Evolutionary conservation across 2,113 vertebrate genomes (phyloP), one percentile per base, ranked within the genome.

Genomic region (Meleagris gallopavo): DNA sequence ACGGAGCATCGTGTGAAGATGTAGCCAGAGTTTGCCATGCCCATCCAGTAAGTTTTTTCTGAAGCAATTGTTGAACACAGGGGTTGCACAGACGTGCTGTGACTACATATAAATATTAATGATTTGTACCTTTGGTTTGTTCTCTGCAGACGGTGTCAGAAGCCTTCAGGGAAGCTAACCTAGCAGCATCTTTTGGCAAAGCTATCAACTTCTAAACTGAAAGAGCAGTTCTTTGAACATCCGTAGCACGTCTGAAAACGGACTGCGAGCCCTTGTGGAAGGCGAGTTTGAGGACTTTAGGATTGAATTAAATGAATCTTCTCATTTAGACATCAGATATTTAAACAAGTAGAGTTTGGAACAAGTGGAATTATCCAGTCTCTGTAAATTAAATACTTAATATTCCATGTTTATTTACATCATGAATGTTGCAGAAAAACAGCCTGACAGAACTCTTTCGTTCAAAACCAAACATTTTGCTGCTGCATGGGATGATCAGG

Each of bases 141-240:
- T 93, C 58, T 71, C 95, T 95, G 20, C 98, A 99, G 99, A 99
- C 99, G 4, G 99, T 99, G 95, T 99, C 99, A 25, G 99, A 99
- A 98, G 99, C 99, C 92, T 99, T 99, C 98, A 98, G 99, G 97
- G 99, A 99, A 99, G 99, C 99, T 76, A 99, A 99, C 95, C 94
- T 99, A 70, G 99, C 99, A 55, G 99, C 99, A 22, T 99, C 99
- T 57, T 99, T 99, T 79, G 99, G 99, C 92, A 99, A 99, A 98
- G 98, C 99, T 73, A 99, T 99, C 97, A 99, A 99, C 98, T 99
- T 99, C 96, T 99, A 96, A 98, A 95, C 72, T 21, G 52, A 57
- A 94, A 92, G 91, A 86, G 58, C 54, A 82, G 64, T 70, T 88
- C 81, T 75, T 46, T 95, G 88, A 97, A 97, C 64, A 73, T 91